phyloP scores from a whole-genome alignment of 1,140 invertebrate genomes.

The Macrotrachela quadricornifera region DNA sequence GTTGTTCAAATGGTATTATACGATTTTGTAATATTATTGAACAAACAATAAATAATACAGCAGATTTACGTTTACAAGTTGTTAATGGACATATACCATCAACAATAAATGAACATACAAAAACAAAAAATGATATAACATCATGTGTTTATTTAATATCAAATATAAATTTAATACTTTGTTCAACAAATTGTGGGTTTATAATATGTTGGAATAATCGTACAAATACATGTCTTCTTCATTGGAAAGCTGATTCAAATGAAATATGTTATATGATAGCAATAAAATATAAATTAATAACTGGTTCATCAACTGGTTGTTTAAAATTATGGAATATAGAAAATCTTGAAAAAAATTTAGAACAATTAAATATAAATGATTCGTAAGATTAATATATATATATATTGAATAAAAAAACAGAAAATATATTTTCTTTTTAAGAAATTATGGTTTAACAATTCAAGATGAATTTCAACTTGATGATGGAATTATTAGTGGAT shows the following conservation, averaged over 20 bases:
- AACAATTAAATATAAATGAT: too few relatives aligned
- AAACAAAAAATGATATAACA: conserved; percentile 2
- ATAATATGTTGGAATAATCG: conserved; percentile 27
- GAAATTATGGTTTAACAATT: conserved; percentile 19
- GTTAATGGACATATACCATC: too few relatives aligned
- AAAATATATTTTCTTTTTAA: too few relatives aligned
- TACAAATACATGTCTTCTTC: conserved; percentile 25
- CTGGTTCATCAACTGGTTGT: conserved; percentile 1
- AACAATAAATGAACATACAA: too few relatives aligned
- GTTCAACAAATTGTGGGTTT: conserved; percentile 16
- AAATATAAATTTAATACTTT: too few relatives aligned
- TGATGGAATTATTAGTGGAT: conserved; percentile 18
- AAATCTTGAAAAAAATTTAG: not conserved
- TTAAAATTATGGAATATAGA: conserved; percentile 7
- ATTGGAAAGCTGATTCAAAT: conserved; percentile 25
- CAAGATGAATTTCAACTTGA: conserved; percentile 29
- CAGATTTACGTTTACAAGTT: too few relatives aligned
- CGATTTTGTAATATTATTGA: conserved; percentile 28
- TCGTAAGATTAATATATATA: too few relatives aligned
- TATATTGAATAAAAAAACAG: too few relatives aligned
- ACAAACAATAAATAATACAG: not conserved
- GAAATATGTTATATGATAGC: conserved; percentile 20
- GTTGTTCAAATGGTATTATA: conserved; percentile 18
- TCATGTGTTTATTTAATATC: conserved; percentile 19
- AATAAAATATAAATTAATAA: not conserved